These are phyloP conservation scores for Protonemura montana DNA, from an alignment of 2,888 invertebrate genomes.

Conservation along the genomic window DNA sequence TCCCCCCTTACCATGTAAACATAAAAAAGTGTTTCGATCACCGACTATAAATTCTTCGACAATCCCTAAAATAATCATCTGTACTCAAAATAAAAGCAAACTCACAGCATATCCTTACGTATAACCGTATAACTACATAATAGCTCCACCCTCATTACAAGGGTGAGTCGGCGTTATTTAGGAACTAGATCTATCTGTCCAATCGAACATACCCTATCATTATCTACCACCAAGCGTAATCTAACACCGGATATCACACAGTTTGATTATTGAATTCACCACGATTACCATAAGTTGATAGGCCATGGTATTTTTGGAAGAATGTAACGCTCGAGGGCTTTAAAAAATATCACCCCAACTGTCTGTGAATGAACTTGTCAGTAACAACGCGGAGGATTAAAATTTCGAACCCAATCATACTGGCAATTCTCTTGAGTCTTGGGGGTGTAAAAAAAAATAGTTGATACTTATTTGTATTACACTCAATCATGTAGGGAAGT, in stretches of 20 bases:
- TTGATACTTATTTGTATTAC: neutral
- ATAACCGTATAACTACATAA: too few relatives aligned
- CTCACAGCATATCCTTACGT: too few relatives aligned
- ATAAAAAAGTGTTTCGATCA: too few relatives aligned
- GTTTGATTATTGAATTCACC: slow-evolving; percentile 33
- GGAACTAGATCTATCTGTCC: neutral
- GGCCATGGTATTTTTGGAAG: neutral
- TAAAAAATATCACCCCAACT: slow-evolving; percentile 23
- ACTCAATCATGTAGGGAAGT: slow-evolving; percentile 12
- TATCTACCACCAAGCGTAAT: neutral
- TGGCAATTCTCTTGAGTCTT: slow-evolving; percentile 32
- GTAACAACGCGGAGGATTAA: slow-evolving; percentile 42
- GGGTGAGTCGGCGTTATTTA: neutral
- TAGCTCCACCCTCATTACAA: neutral
- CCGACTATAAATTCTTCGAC: too few relatives aligned
- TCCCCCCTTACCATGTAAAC: too few relatives aligned
- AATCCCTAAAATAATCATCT: too few relatives aligned
- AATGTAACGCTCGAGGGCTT: slow-evolving; percentile 27
- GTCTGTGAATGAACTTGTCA: slow-evolving; percentile 24
- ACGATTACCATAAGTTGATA: slow-evolving; percentile 33
- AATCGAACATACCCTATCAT: neutral
- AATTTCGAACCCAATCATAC: slow-evolving; percentile 44
- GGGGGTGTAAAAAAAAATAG: slow-evolving; percentile 29
- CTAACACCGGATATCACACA: slow-evolving; percentile 25
- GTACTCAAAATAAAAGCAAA: too few relatives aligned